Evolutionary conservation across 2,888 invertebrate species (phyloP).

Genomic region (Charanyca ferruginea): DNA sequence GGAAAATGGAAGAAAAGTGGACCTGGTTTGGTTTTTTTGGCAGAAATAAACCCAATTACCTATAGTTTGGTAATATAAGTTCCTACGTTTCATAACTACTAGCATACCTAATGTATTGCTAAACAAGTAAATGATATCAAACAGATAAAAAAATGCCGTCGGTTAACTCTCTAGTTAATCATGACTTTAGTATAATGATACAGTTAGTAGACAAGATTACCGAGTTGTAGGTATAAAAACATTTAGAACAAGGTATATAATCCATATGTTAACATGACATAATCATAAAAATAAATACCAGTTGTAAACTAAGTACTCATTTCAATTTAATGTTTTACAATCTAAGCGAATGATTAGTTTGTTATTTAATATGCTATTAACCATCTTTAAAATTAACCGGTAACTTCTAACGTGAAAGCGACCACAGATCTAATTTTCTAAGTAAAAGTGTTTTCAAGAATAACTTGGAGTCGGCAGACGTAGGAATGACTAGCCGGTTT

Average conservation of each 20-base stretch:
- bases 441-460: conserved; percentile 59
- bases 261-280: conserved; percentile 42
- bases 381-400: conserved; percentile 18
- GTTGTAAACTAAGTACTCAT: conserved; percentile 37
- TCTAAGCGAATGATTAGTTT: conserved; percentile 41
- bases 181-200: conserved; percentile 26
- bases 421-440: conserved; percentile 62
- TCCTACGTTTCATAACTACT: too few species aligned
- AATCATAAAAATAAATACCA: conserved; percentile 42
- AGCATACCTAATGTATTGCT: not conserved
- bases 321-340: conserved; percentile 32
- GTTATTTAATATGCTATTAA: conserved; percentile 39
- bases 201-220: conserved; percentile 13
- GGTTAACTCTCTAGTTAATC: conserved; percentile 15
- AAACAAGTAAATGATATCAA: not conserved
- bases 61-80: too few species aligned
- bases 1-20: too few species aligned
- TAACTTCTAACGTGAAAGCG: conserved; percentile 36
- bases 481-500: conserved; percentile 59
- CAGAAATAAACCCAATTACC: too few species aligned
- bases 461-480: conserved; percentile 35
- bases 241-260: conserved; percentile 22
- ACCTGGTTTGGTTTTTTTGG: too few species aligned
- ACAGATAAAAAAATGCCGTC: conserved; percentile 11
- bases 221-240: conserved; percentile 29